Conservation (phyloP, 2,888 invertebrate species). For the Acleris holmiana region DNA sequence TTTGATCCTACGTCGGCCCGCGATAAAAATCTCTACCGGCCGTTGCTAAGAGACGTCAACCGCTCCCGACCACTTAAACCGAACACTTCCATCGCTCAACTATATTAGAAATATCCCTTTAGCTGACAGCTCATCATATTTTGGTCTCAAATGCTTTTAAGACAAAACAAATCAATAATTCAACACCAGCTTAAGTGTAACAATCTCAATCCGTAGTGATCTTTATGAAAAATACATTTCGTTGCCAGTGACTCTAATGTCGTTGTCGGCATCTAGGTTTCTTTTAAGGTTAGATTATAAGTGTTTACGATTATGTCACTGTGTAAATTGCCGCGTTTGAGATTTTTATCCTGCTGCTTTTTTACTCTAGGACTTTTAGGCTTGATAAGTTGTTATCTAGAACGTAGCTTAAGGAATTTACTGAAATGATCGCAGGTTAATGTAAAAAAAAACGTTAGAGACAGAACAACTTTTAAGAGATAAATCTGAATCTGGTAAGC, state of each 20-base stretch:
- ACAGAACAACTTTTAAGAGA: too few relatives aligned
- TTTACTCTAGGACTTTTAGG: too few relatives aligned
- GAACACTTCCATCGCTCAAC: conserved; percentile 7
- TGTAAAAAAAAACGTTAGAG: too few relatives aligned
- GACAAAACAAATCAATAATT: conserved; percentile 64
- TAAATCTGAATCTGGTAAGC: too few relatives aligned
- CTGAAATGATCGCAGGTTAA: too few relatives aligned
- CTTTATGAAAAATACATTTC: conserved; percentile 34
- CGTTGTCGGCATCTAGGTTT: conserved; percentile 4
- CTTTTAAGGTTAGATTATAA: background rate
- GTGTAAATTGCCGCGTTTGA: too few relatives aligned
- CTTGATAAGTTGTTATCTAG: too few relatives aligned
- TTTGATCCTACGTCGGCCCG: conserved; percentile 49
- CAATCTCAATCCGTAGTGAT: conserved; percentile 16
- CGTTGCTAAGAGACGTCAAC: conserved; percentile 51
- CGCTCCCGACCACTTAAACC: conserved; percentile 13
- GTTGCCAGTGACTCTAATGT: conserved; percentile 13
- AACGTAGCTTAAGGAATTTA: too few relatives aligned
- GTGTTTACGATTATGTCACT: too few relatives aligned
- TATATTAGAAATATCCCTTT: conserved; percentile 22
- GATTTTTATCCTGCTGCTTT: too few relatives aligned
- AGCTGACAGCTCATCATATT: conserved; percentile 41
- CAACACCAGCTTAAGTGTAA: conserved; percentile 45
- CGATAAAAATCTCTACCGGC: conserved; percentile 42
- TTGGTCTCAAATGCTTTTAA: conserved; percentile 51